Percentiles rank a stretch among this genome's conserved stretches.
phyloP scores from a whole-genome alignment of 2,888 invertebrate species.

The Junonia oenone region DNA sequence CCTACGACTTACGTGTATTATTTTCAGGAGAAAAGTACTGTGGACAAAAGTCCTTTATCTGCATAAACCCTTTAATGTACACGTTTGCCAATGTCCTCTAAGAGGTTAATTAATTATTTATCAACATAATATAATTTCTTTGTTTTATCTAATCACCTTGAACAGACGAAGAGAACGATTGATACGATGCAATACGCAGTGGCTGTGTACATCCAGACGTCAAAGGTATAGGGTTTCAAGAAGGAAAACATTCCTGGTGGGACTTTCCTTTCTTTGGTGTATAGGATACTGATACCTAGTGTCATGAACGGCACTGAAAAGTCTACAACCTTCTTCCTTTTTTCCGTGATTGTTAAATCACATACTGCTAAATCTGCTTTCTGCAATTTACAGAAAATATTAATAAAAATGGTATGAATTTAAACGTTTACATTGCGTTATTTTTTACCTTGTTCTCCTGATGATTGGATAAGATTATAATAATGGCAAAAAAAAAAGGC shows the following conservation, averaged over 20 bases:
- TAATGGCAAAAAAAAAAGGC: too few species aligned
- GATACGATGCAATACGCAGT: conserved; percentile 91
- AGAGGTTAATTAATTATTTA: too few species aligned
- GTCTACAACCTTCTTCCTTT: conserved; percentile 91
- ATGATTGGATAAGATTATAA: too few species aligned
- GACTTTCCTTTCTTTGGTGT: conserved; percentile 86
- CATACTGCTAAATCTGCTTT: conserved; percentile 64
- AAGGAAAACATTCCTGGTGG: conserved; percentile 92
- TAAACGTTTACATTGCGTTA: too few species aligned
- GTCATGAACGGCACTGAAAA: conserved; percentile 99
- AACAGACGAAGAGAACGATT: conserved; percentile 88
- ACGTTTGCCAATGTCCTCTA: too few species aligned
- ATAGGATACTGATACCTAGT: conserved; percentile 93
- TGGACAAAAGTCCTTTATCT: too few species aligned
- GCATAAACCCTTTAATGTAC: too few species aligned
- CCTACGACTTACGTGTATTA: too few species aligned
- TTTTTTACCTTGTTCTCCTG: too few species aligned
- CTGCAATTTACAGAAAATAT: conserved; percentile 36
- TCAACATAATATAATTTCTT: too few species aligned
- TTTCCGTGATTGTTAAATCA: conserved; percentile 95
- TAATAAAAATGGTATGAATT: too few species aligned
- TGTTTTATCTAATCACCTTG: conserved; percentile 84
- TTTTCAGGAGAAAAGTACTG: too few species aligned
- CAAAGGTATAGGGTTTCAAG: conserved; percentile 88
- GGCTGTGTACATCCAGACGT: conserved; percentile 93